Base-by-base conservation (phyloP, 37 sponge, comb jelly and placozoan genomes). In the Halisarca cf. caerulea region DNA sequence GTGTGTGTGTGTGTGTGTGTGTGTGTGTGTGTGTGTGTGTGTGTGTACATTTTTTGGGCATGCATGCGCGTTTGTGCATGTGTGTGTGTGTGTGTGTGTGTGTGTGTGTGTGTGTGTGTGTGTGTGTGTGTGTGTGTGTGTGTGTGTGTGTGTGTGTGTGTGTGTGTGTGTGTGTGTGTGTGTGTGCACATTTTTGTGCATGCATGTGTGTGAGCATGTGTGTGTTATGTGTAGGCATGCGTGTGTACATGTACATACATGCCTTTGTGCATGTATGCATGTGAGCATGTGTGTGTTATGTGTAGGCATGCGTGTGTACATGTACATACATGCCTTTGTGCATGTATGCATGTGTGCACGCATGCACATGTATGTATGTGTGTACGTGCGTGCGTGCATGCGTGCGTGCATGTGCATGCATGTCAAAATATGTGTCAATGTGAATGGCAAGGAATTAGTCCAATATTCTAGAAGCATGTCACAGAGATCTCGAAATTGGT, bases 191-290 rank as follows among this genome's bases (percentile, higher is more conserved):
- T 47, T 6, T 47, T 11, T 47, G 51, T 47, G 51, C 51, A 47
- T 47, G 51, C 51, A 47, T 47, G 11, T 14, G 11, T 47, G 51
- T 27, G 11, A 54, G 57, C 17, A 17, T 11, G 57, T 17, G 17
- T 54, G 57, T 11, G 17, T 17, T 18, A 61, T 75, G 37, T 57
- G 64, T 58, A 32, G 58, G 85, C 57, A 41, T 60, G 79, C 78
- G 43, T 59, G 78, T 78, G 40, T 85, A 66, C 59, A 37, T 77
- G 79, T 78, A 25, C 58, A 53, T 77, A 17, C 44, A 78, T 78
- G 42, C 39, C 66, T 38, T n/a, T 84, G 77, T 58, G 53, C 57
- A 43, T 74, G 45, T 44, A 55, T 70, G 37, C 43, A 55, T 68
- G 57, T 44, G 83, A 43, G 58, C 28, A 71, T 51, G 47, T 33